Percentiles rank a stretch among this genome's conserved stretches.
phyloP scores from a whole-genome alignment of 1,140 invertebrate species.

The Dreissena rostriformis region DNA sequence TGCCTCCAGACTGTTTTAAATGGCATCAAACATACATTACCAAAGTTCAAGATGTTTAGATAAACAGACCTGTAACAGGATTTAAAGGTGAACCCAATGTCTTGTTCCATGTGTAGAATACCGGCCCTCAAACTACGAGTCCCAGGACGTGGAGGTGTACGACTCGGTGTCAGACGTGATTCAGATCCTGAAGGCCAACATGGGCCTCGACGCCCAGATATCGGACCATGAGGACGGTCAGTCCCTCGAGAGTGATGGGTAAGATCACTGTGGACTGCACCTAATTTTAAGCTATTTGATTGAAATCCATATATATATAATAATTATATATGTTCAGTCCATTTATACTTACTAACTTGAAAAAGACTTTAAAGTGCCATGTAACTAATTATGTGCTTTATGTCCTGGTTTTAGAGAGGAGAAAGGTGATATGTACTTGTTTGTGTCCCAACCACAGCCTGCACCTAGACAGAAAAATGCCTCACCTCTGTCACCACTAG shows the following conservation, averaged over 20 bases:
- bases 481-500: conserved; percentile 23
- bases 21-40: too few relatives aligned
- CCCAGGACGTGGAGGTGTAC: conserved; percentile 32
- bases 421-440: conserved; percentile 33
- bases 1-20: too few relatives aligned
- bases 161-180: conserved; percentile 49
- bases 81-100: too few relatives aligned
- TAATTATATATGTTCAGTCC: too few relatives aligned
- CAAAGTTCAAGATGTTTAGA: too few relatives aligned
- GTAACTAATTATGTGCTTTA: too few relatives aligned
- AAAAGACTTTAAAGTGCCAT: too few relatives aligned
- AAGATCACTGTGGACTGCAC: background rate
- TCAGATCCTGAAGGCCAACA: conserved; percentile 30
- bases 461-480: conserved; percentile 48
- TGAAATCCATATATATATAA: too few relatives aligned
- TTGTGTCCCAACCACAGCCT: conserved; percentile 50
- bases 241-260: conserved; percentile 34
- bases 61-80: too few relatives aligned
- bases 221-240: conserved; percentile 16
- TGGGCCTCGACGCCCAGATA: background rate
- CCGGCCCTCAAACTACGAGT: conserved; percentile 38
- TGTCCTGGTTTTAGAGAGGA: conserved; percentile 16
- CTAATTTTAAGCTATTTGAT: background rate
- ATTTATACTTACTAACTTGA: too few relatives aligned
- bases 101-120: conserved; percentile 23